Percentiles rank a stretch among this genome's conserved stretches.
Conservation (phyloP, 2,888 invertebrate genomes). For the Chromoteleia sp. region DNA sequence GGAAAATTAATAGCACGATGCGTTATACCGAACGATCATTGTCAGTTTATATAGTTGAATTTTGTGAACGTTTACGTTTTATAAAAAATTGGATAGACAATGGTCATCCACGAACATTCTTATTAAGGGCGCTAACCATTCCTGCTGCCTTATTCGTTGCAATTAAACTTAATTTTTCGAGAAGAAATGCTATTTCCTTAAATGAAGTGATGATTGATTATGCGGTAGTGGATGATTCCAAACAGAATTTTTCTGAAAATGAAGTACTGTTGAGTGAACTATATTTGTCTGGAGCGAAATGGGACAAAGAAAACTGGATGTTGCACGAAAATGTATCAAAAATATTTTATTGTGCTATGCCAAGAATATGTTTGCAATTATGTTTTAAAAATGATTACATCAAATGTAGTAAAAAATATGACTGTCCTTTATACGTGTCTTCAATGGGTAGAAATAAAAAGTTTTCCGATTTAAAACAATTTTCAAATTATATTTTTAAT, state of each 20-base stretch:
- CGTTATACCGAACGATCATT: constrained; percentile 58
- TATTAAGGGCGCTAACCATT: constrained; percentile 44
- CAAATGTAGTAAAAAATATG: not conserved
- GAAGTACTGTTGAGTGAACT: constrained; percentile 44
- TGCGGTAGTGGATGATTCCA: constrained; percentile 30
- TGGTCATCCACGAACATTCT: constrained; percentile 56
- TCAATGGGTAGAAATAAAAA: constrained; percentile 33
- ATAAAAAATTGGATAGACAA: constrained; percentile 57
- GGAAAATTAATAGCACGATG: constrained; percentile 57
- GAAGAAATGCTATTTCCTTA: constrained; percentile 26
- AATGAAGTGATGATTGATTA: constrained; percentile 43
- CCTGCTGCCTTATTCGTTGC: constrained; percentile 42
- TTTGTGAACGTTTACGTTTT: constrained; percentile 53
- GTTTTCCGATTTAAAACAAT: not conserved
- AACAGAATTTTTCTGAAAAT: constrained; percentile 20
- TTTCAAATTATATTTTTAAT: constrained; percentile 38
- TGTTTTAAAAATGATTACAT: not conserved
- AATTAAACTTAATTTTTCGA: constrained; percentile 51
- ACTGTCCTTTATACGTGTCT: constrained; percentile 55
- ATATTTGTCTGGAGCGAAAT: constrained; percentile 50
- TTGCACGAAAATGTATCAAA: constrained; percentile 42
- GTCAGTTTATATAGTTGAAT: constrained; percentile 55
- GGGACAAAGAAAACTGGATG: constrained; percentile 18
- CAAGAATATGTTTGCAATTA: constrained; percentile 38
- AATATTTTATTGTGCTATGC: constrained; percentile 31